A percentile compares a stretch with the other conserved stretches of the same genome.
Evolutionary conservation across 2,797 vertebrate species (phyloP).

Genomic region (Phataginus tetradactyla): DNA sequence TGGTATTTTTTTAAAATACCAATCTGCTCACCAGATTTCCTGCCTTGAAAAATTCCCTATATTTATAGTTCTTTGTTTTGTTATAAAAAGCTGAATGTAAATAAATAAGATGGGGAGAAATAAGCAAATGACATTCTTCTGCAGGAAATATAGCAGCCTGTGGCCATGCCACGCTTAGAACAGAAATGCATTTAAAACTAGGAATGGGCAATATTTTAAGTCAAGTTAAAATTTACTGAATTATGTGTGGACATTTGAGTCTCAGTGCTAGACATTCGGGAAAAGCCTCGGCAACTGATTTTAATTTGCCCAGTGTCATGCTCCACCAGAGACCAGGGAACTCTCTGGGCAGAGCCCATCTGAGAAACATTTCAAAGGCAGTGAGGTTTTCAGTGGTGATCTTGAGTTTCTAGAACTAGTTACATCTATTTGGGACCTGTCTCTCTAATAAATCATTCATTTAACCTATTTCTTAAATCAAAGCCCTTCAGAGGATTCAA

Average conservation of each 20-base stretch:
- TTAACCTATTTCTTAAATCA: constrained; percentile 10
- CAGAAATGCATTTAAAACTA: neutral
- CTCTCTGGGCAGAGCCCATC: neutral
- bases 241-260: neutral
- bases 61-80: constrained; percentile 58
- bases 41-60: constrained; percentile 33
- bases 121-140: neutral
- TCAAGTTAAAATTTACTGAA: neutral
- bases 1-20: constrained; percentile 34
- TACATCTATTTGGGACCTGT: neutral
- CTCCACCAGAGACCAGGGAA: neutral
- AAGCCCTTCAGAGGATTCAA: neutral
- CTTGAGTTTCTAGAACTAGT: neutral
- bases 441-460: neutral
- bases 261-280: neutral
- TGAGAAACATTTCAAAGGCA: neutral
- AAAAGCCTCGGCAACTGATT: neutral
- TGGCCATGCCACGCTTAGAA: neutral
- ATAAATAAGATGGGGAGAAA: constrained; percentile 45
- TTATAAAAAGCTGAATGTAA: constrained; percentile 46
- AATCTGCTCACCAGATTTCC: constrained; percentile 71
- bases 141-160: neutral
- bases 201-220: neutral
- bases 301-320: neutral
- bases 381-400: neutral